Base-by-base conservation (phyloP, 23 tunicate genomes). In the Corella eumyota region DNA sequence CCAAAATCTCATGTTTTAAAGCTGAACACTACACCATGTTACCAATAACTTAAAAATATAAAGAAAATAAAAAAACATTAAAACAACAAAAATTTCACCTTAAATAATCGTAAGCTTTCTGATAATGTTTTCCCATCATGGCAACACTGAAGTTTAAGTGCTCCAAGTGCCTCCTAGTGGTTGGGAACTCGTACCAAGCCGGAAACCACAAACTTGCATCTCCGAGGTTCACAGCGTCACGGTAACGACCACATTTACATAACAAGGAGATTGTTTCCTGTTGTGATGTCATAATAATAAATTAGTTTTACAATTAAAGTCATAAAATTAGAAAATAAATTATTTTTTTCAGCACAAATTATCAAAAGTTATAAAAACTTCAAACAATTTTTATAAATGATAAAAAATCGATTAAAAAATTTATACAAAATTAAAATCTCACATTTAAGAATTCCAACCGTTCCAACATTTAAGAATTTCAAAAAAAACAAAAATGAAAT, bases 201-300 rank as follows among this genome's bases (percentile, higher is more conserved):
- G 54, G 23, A 13, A 66, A 32, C 15, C 59, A 30, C 50, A 58
- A 70, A 20, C 73, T 61, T 3, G 47, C 92, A 11, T 82, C 92
- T 32, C 56, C 62, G 21, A 82, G 30, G 22, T 44, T 68, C 1
- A 62, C 51, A 20, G 70, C 81, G 37, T 82, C 92, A 15, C 60
- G 30, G 47, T 31, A 82, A 4, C 92, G 61, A 3, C 44, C 56
- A 45, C 74, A 66, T 23, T 57, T 40, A 17, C 54, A 22, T 27
- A 82, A 33, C 2, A 82, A 30, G 19, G 55, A 73, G 22, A 58
- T 32, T 20, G 66, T 54, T 2, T 65, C 76, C 92, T 82, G 71
- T 15, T 44, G 3, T 9, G 48, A n/a, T n/a, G n/a, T n/a, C n/a
- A n/a, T n/a, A n/a, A n/a, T n/a, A n/a, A n/a, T n/a, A n/a, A n/a